Conservation (phyloP, 2,888 invertebrate genomes). For the Andrena dorsata region DNA sequence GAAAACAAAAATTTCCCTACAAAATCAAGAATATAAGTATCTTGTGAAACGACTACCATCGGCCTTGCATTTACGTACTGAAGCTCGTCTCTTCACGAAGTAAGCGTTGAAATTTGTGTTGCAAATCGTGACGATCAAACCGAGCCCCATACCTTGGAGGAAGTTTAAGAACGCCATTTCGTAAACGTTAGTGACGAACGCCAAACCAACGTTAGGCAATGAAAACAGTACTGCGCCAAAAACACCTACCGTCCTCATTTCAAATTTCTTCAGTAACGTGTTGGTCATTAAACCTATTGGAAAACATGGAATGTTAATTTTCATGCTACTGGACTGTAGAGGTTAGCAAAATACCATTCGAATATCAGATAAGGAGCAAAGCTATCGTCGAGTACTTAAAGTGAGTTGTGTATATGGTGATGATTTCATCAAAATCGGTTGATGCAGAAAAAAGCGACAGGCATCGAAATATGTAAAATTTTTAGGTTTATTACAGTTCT, state of each 20-base stretch:
- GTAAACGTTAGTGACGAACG: constrained; percentile 88
- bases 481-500: no score
- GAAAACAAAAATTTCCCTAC: constrained; percentile 40
- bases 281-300: constrained; percentile 89
- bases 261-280: constrained; percentile 88
- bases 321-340: neutral
- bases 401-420: no score
- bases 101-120: constrained; percentile 92
- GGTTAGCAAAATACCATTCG: neutral
- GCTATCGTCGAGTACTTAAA: no score
- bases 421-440: no score
- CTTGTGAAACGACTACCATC: neutral
- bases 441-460: no score
- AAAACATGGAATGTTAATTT: neutral
- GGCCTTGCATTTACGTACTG: constrained; percentile 77
- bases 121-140: constrained; percentile 90
- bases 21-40: constrained; percentile 25
- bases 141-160: constrained; percentile 89
- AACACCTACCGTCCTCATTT: constrained; percentile 89
- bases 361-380: neutral
- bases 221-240: constrained; percentile 88
- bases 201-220: constrained; percentile 87
- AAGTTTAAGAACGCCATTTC: constrained; percentile 88
- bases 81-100: constrained; percentile 89
- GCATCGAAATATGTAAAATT: no score